These are phyloP conservation scores for Varecia variegata DNA, from an alignment of 2,797 vertebrate genomes.

Conservation along the genomic window DNA sequence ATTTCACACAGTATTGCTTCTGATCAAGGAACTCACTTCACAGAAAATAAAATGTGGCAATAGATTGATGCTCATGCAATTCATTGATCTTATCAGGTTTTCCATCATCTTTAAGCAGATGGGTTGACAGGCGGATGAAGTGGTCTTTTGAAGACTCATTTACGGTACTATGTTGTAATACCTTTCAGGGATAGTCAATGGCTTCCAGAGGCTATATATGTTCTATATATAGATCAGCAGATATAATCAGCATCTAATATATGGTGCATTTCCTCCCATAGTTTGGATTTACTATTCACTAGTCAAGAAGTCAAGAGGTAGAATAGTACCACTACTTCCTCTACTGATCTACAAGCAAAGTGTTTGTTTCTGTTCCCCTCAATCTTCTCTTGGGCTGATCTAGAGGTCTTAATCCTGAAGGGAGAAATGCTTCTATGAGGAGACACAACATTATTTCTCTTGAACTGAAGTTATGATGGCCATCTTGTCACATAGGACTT, in stretches of 20 bases:
- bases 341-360: background rate
- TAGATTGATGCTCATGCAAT: background rate
- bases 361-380: background rate
- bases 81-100: background rate
- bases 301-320: background rate
- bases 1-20: background rate
- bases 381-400: background rate
- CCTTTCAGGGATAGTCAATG: background rate
- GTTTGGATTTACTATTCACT: background rate
- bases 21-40: background rate
- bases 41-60: background rate
- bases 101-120: background rate
- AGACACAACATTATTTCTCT: background rate
- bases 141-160: background rate
- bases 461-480: background rate
- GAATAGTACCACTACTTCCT: background rate
- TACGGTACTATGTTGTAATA: background rate
- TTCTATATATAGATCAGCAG: background rate
- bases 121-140: background rate
- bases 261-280: too few relatives aligned
- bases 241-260: background rate
- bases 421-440: background rate
- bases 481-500: background rate
- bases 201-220: background rate
- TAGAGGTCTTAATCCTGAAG: background rate